Conservation (phyloP, 2,888 invertebrate genomes). For the Melanargia galathea region DNA sequence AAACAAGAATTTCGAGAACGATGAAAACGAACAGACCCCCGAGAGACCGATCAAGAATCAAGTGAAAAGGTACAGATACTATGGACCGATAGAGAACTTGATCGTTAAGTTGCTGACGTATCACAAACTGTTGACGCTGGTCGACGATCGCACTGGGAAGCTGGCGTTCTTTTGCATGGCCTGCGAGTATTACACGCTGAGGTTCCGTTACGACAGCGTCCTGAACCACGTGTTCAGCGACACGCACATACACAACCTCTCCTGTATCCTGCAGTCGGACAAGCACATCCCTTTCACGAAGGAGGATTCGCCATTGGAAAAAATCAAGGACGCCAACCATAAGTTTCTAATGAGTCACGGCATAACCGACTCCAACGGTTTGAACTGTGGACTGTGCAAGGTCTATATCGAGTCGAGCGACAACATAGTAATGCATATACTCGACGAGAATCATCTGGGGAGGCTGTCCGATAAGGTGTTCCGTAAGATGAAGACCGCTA, state of each 20-base stretch:
- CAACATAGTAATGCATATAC: conserved; percentile 61
- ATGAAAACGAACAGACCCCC: conserved; percentile 62
- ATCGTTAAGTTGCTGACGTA: conserved; percentile 65
- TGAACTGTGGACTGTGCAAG: conserved; percentile 64
- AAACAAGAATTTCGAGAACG: conserved; percentile 71
- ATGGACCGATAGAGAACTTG: conserved; percentile 70
- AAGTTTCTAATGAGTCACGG: conserved; percentile 65
- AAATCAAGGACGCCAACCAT: conserved; percentile 67
- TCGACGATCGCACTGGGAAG: conserved; percentile 75
- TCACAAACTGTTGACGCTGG: conserved; percentile 67
- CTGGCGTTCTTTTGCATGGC: conserved; percentile 76
- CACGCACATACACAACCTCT: conserved; percentile 69
- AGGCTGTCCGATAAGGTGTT: conserved; percentile 69
- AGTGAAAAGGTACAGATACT: conserved; percentile 71
- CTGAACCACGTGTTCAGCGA: conserved; percentile 75
- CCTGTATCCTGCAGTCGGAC: conserved; percentile 67
- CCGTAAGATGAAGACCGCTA: conserved; percentile 58
- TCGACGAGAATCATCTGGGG: conserved; percentile 72
- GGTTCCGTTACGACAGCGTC: conserved; percentile 76
- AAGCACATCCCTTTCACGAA: conserved; percentile 63
- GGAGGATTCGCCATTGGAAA: conserved; percentile 59
- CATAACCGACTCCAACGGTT: conserved; percentile 50
- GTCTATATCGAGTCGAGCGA: conserved; percentile 57
- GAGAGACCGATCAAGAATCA: conserved; percentile 68
- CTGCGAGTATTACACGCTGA: conserved; percentile 74